phyloP scores from a whole-genome alignment of 2,888 invertebrate genomes.

The Eurytoma adleriae region DNA sequence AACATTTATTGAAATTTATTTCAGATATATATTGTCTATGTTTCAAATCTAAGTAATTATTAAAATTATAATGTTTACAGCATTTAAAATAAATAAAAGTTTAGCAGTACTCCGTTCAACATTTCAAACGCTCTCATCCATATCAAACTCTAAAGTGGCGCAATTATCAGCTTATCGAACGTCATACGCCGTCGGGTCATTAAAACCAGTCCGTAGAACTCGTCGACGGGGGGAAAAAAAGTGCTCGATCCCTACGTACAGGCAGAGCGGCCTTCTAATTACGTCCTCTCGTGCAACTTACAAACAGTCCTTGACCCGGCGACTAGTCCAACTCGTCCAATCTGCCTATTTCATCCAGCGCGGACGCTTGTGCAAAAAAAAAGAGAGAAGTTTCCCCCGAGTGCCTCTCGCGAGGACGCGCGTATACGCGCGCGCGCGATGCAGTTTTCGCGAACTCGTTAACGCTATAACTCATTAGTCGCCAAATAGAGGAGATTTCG shows the following conservation, averaged over 20 bases:
- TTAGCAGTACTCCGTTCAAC: no score
- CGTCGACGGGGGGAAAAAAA: background rate
- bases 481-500: slow-evolving; percentile 46
- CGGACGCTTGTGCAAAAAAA: background rate
- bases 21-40: no score
- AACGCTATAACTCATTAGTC: slow-evolving; percentile 48
- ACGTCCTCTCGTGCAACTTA: slow-evolving; percentile 20
- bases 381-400: background rate
- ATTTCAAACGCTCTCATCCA: no score
- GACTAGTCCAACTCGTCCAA: slow-evolving; percentile 10
- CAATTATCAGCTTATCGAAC: no score
- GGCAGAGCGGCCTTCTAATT: slow-evolving; percentile 24
- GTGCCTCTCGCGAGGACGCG: background rate
- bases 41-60: no score
- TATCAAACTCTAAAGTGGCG: no score
- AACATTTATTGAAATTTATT: no score
- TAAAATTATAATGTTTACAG: no score
- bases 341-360: slow-evolving; percentile 2
- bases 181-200: no score
- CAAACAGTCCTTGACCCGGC: slow-evolving; percentile 30
- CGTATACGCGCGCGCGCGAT: background rate
- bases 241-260: background rate
- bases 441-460: slow-evolving; percentile 42
- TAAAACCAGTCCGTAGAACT: no score
- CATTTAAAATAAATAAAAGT: no score